Evolutionary conservation across 2,888 invertebrate genomes (phyloP).

Genomic region (Drosophila robusta): DNA sequence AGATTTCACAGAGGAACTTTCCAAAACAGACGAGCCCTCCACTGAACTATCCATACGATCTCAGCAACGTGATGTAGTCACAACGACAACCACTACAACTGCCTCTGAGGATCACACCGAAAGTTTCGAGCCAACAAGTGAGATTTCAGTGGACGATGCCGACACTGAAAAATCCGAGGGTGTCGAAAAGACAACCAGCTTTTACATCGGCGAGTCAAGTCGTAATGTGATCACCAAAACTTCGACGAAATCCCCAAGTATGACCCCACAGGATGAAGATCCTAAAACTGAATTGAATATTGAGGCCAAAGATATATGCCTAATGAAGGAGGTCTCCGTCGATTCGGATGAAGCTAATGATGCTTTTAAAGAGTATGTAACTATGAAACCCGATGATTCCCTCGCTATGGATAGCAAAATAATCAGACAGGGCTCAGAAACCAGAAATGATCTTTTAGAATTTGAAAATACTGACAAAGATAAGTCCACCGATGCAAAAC

Average conservation of each 20-base stretch:
- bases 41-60: conserved; percentile 75
- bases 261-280: conserved; percentile 65
- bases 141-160: conserved; percentile 77
- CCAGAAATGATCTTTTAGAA: conserved; percentile 83
- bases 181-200: conserved; percentile 77
- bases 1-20: conserved; percentile 81
- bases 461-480: conserved; percentile 71
- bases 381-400: conserved; percentile 72
- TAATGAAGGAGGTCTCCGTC: conserved; percentile 76
- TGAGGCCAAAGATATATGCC: conserved; percentile 68
- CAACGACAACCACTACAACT: conserved; percentile 71
- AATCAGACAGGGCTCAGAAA: conserved; percentile 83
- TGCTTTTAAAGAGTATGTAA: conserved; percentile 79
- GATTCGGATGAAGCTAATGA: conserved; percentile 79
- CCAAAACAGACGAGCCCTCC: conserved; percentile 81
- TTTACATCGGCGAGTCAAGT: conserved; percentile 85
- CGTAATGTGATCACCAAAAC: conserved; percentile 84
- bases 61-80: conserved; percentile 67
- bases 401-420: conserved; percentile 70
- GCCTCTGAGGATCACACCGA: conserved; percentile 80
- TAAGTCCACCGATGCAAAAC: conserved; percentile 48
- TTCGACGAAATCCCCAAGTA: conserved; percentile 64
- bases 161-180: conserved; percentile 71
- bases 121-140: conserved; percentile 78
- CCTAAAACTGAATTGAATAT: conserved; percentile 52